These are phyloP conservation scores for Caranx ignobilis DNA, from an alignment of 2,113 vertebrate species.

Conservation along the genomic window DNA sequence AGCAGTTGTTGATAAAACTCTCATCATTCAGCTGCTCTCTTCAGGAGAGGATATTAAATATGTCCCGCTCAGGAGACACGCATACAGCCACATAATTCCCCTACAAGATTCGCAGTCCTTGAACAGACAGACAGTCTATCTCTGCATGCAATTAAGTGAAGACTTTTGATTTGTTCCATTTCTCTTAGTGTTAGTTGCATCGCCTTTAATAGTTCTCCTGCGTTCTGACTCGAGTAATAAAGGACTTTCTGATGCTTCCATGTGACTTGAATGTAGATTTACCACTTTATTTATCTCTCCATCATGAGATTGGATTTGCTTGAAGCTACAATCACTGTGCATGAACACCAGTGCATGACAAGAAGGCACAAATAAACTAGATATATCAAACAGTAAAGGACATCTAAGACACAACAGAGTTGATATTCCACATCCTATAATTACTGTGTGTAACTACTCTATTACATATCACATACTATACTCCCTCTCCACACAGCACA, in stretches of 20 bases:
- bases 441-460: conserved; percentile 2
- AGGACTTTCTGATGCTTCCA: conserved; percentile 46
- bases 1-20: conserved; percentile 61
- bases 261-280: conserved; percentile 51
- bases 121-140: conserved; percentile 68
- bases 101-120: conserved; percentile 74
- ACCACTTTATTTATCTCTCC: conserved; percentile 44
- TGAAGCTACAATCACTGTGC: conserved; percentile 39
- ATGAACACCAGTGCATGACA: conserved; percentile 20
- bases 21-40: conserved; percentile 45
- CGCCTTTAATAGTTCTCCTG: conserved; percentile 70
- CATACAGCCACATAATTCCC: conserved; percentile 73
- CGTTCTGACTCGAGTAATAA: conserved; percentile 63
- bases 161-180: conserved; percentile 79
- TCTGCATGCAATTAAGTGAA: conserved; percentile 73
- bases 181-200: conserved; percentile 76
- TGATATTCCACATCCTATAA: neutral
- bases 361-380: conserved; percentile 14
- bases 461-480: neutral
- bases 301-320: conserved; percentile 47
- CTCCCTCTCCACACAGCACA: conserved; percentile 16
- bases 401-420: neutral
- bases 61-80: conserved; percentile 66
- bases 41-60: conserved; percentile 67
- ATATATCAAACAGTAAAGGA: conserved; percentile 20